phyloP scores from a whole-genome alignment of 2,888 invertebrate species.

The Pollenia griseotomentosa region DNA sequence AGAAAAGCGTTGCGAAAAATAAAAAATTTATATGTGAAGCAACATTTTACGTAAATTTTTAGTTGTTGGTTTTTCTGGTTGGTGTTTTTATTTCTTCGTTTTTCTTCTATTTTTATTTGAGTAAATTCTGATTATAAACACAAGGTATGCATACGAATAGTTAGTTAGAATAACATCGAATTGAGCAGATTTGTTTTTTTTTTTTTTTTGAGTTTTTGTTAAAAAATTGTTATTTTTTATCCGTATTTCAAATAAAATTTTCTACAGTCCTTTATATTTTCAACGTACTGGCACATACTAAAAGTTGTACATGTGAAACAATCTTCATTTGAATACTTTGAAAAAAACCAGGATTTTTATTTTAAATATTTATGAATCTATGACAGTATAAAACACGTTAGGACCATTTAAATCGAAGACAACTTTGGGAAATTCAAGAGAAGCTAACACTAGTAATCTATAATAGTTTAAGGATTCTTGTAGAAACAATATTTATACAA shows the following conservation, averaged over 20 bases:
- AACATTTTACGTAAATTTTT: slow-evolving; percentile 32
- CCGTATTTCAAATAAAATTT: slow-evolving; percentile 43
- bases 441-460: neutral
- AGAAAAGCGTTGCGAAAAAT: slow-evolving; percentile 31
- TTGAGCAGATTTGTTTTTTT: slow-evolving; percentile 3
- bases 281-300: neutral
- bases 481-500: neutral
- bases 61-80: neutral
- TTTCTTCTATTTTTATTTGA: neutral
- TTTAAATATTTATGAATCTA: slow-evolving; percentile 16
- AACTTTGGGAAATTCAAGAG: neutral
- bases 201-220: neutral
- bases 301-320: neutral
- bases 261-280: neutral
- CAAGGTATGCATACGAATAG: slow-evolving; percentile 40
- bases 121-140: slow-evolving; percentile 50
- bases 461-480: neutral
- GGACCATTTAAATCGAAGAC: neutral
- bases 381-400: slow-evolving; percentile 10
- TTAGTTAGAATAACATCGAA: slow-evolving; percentile 47
- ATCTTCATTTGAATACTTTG: slow-evolving; percentile 21
- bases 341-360: neutral
- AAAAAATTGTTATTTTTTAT: slow-evolving; percentile 10
- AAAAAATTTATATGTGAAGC: neutral
- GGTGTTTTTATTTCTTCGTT: neutral